phyloP scores from a whole-genome alignment of 2,888 invertebrate genomes.

The Harmothoe impar region DNA sequence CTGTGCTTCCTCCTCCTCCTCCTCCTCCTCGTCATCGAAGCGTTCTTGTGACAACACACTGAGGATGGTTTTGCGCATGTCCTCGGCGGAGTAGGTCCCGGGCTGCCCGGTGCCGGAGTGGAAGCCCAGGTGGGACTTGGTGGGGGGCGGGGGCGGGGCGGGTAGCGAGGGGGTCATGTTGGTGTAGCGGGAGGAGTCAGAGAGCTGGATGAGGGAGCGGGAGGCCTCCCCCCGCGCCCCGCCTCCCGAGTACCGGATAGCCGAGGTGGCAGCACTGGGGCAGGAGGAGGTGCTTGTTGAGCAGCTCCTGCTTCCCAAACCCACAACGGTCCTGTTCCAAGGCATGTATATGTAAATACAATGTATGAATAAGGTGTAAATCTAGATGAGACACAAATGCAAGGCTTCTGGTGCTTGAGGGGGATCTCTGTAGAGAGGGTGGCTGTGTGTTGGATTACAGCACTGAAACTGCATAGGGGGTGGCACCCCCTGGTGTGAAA shows the following conservation, averaged over 20 bases:
- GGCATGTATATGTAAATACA: no score
- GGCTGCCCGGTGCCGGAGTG: conserved; percentile 8
- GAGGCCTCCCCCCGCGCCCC: neutral
- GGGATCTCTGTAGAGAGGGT: no score
- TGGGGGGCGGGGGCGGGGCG: neutral
- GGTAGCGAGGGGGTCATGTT: neutral
- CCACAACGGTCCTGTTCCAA: no score
- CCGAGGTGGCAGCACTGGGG: neutral
- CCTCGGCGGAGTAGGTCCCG: conserved; percentile 63
- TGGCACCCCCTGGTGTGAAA: no score
- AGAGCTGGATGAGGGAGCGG: neutral
- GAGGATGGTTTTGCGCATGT: conserved; percentile 65
- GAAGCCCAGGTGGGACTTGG: conserved; percentile 53
- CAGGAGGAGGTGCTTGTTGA: no score
- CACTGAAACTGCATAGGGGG: no score
- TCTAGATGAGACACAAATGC: no score
- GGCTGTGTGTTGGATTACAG: no score
- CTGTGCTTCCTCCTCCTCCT: neutral
- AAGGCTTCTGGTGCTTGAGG: no score
- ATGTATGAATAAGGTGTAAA: no score
- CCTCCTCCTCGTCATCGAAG: conserved; percentile 67
- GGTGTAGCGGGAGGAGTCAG: conserved; percentile 22
- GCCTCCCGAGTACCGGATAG: neutral
- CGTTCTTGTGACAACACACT: conserved; percentile 67
- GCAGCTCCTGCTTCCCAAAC: no score